Base-by-base conservation (phyloP, 2,888 invertebrate genomes). In the Hydraecia micacea region DNA sequence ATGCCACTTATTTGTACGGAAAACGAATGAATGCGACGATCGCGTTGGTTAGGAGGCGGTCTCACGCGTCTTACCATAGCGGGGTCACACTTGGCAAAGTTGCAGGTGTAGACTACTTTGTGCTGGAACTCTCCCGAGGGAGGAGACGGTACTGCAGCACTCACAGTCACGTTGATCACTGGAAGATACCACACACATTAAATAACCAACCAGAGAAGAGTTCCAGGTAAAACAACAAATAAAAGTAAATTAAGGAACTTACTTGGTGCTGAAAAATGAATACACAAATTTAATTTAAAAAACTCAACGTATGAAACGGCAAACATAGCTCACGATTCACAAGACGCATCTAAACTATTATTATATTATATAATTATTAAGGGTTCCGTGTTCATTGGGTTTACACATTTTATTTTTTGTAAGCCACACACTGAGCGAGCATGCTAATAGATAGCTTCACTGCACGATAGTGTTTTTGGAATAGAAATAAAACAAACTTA, bases 191-290 rank as follows among this genome's bases (percentile, higher is more conserved):
- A 74, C 36, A 39, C 3, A n/a, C 25, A n/a, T 18, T 21, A 18
- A n/a, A 28, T n/a, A n/a, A n/a, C 21, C 21, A 28, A 60, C 39
- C 13, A 15, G 46, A 49, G n/a, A 15, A 49, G 5, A 52, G 1
- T 28, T 15, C 3, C 13, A n/a, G 4, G 18, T 8, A 3, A 67
- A 36, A 36, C 25, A 63, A n/a, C 25, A 63, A n/a, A 65, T 49
- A n/a, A 13, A 39, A 25, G 18, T 65, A 7, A 25, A 65, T 5
- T 18, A 25, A 15, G 8, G 25, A 39, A 76, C 77, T 77, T 67
- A 77, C 77, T 13, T 67, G 77, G 49, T 32, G 77, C 77, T 77
- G 39, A 39, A 77, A 77, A 36, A 18, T 72, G 13, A 0, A 72
- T 15, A 21, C 4, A 46, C 5, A 21, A 25, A 15, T 2, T 2